Conservation (phyloP, 1,140 invertebrate species). For the Drosophila santomea region DNA sequence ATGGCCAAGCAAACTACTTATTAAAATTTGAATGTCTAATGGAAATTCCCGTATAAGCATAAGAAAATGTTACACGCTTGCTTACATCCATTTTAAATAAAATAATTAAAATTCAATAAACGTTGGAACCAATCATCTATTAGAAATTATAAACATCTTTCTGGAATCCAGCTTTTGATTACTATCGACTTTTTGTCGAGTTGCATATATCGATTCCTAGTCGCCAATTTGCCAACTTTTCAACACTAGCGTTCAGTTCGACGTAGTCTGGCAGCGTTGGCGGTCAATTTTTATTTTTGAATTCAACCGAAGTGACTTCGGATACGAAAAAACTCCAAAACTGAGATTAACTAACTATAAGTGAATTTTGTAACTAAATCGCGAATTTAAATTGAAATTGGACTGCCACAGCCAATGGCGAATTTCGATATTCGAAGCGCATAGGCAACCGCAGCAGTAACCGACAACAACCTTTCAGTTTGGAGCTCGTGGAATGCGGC, state of each 20-base stretch:
- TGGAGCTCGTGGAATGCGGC: slow-evolving; percentile 68
- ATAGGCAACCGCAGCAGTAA: slow-evolving; percentile 4
- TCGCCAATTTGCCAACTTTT: not conserved
- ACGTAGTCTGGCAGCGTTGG: slow-evolving; percentile 5
- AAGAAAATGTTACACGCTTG: no score
- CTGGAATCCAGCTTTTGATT: no score
- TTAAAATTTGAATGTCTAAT: no score
- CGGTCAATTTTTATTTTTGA: slow-evolving; percentile 1
- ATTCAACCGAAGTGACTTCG: not conserved
- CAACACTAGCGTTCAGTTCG: not conserved
- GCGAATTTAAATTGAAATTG: no score
- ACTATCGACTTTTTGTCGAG: not conserved
- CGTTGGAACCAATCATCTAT: no score
- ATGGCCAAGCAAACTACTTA: no score
- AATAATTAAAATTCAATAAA: no score
- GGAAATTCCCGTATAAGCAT: no score
- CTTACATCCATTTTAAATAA: no score
- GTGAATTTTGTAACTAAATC: no score
- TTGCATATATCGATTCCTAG: not conserved
- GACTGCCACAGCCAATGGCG: not conserved
- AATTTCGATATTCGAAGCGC: not conserved
- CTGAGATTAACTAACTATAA: not conserved
- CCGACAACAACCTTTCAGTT: slow-evolving; percentile 18
- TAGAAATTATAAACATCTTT: no score
- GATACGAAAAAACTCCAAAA: not conserved